A percentile compares a stretch with the other conserved stretches of the same genome.
phyloP scores from a whole-genome alignment of 2,113 vertebrate genomes.

The Formicarius rufipectus region DNA sequence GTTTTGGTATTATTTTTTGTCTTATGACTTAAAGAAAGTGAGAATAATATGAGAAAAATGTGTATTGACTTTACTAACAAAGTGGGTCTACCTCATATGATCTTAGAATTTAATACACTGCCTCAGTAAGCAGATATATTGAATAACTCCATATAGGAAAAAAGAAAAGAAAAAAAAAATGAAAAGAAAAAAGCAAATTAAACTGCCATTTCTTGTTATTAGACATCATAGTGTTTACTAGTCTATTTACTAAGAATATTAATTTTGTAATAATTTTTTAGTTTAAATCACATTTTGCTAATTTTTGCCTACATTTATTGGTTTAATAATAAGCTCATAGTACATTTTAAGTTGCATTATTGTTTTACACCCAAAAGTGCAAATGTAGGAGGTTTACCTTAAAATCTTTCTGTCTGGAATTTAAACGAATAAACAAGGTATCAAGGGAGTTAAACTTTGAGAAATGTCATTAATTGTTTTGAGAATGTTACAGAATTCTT shows the following conservation, averaged over 20 bases:
- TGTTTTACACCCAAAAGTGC: slow-evolving; percentile 52
- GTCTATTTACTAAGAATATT: background rate
- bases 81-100: background rate
- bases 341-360: slow-evolving; percentile 61
- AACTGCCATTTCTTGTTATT: background rate
- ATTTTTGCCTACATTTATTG: slow-evolving; percentile 15
- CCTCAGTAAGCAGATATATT: background rate
- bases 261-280: slow-evolving; percentile 8
- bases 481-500: background rate
- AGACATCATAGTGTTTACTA: background rate
- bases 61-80: background rate
- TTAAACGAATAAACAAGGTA: slow-evolving; percentile 50
- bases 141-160: background rate
- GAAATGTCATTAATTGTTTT: background rate
- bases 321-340: slow-evolving; percentile 53
- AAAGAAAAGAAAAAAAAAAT: no score
- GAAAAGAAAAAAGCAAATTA: no score
- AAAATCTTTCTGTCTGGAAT: slow-evolving; percentile 26
- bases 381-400: slow-evolving; percentile 36
- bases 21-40: background rate
- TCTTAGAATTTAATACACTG: background rate
- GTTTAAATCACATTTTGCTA: slow-evolving; percentile 17
- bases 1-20: background rate
- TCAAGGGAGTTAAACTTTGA: background rate
- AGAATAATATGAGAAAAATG: background rate